Evolutionary conservation across 2,888 invertebrate genomes (phyloP).

Genomic region (Molanna angustata): DNA sequence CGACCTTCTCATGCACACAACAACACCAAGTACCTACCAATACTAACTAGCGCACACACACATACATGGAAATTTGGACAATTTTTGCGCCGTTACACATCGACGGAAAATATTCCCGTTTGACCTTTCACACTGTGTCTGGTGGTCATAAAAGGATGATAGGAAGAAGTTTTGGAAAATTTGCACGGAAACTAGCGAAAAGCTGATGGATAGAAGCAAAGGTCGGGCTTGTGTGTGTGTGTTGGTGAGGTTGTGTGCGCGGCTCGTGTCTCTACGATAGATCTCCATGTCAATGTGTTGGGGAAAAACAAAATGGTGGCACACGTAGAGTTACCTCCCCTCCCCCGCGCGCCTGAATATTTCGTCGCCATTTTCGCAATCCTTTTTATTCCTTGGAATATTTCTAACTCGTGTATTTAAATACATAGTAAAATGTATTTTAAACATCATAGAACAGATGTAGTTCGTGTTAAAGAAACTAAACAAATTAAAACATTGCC

Average conservation of each 20-base stretch:
- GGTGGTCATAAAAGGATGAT: constrained; percentile 26
- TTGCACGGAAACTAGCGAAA: constrained; percentile 35
- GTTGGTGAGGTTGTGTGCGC: constrained; percentile 9
- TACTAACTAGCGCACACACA: constrained; percentile 15
- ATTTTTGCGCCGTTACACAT: constrained; percentile 24
- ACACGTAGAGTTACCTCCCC: constrained; percentile 2
- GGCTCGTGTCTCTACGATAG: constrained; percentile 3
- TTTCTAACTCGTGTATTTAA: no score
- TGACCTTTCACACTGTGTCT: constrained; percentile 38
- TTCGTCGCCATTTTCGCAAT: constrained; percentile 19
- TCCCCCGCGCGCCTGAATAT: constrained; percentile 4
- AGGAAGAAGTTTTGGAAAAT: constrained; percentile 37
- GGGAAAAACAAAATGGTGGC: constrained; percentile 24
- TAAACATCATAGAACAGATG: no score
- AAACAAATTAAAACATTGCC: no score
- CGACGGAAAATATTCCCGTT: constrained; percentile 32
- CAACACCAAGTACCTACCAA: no score
- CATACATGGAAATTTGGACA: constrained; percentile 26
- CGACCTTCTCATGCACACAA: constrained; percentile 53
- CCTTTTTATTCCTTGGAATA: constrained; percentile 4
- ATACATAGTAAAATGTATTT: no score
- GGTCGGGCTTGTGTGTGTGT: constrained; percentile 34
- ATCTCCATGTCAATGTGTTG: constrained; percentile 5
- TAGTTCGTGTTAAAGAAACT: no score
- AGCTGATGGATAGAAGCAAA: constrained; percentile 35